phyloP scores from a whole-genome alignment of 2,113 vertebrate genomes.

The Scytalopus superciliaris region DNA sequence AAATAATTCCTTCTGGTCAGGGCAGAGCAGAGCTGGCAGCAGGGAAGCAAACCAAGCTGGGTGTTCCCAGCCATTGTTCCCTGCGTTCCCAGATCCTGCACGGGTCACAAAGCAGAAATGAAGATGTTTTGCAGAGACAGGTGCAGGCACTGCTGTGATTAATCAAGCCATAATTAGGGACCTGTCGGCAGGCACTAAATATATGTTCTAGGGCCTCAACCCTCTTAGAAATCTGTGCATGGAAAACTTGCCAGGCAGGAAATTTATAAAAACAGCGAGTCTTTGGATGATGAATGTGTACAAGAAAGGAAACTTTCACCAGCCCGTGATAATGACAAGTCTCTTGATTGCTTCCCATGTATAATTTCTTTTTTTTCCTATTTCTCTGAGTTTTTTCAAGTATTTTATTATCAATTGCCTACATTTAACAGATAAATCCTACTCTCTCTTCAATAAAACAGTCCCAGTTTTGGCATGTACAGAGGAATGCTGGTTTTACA shows the following conservation, averaged over 20 bases:
- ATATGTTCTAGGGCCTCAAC: constrained; percentile 58
- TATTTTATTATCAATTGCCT: neutral
- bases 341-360: neutral
- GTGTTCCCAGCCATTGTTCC: neutral
- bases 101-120: constrained; percentile 49
- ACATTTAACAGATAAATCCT: neutral
- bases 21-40: neutral
- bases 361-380: neutral
- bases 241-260: constrained; percentile 58
- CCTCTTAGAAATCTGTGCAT: constrained; percentile 29
- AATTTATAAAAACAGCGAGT: constrained; percentile 23
- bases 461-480: neutral
- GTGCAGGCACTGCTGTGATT: constrained; percentile 68
- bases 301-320: constrained; percentile 33
- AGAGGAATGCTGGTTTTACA: neutral
- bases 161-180: constrained; percentile 70
- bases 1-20: neutral
- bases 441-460: neutral
- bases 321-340: neutral
- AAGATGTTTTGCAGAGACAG: constrained; percentile 64
- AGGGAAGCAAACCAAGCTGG: neutral
- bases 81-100: neutral
- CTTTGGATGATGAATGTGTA: constrained; percentile 5
- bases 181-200: constrained; percentile 63
- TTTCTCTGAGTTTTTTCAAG: neutral